Evolutionary conservation across 2,113 vertebrate genomes (phyloP).

Genomic region (Camelus dromedarius): DNA sequence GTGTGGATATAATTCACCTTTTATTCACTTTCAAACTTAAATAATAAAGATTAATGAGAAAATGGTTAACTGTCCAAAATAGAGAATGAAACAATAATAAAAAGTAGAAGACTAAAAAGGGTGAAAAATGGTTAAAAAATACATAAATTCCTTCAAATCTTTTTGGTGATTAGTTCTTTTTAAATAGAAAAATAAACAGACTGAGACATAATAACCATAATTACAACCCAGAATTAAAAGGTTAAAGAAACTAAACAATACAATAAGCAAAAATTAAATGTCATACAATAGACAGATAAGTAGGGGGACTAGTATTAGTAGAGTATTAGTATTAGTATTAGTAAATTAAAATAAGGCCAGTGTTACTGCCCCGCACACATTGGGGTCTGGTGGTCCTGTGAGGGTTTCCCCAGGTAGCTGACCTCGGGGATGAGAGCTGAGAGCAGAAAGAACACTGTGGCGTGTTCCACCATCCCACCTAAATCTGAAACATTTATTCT

Average conservation of each 20-base stretch:
- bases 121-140: neutral
- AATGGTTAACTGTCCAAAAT: constrained; percentile 10
- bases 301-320: neutral
- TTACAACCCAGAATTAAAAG: constrained; percentile 42
- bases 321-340: neutral
- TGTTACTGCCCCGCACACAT: neutral
- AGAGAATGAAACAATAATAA: neutral
- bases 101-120: neutral
- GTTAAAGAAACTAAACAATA: neutral
- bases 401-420: neutral
- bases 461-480: too few relatives aligned
- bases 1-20: neutral
- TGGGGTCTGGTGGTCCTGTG: neutral
- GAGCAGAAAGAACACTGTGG: neutral
- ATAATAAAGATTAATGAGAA: neutral
- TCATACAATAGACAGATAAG: neutral
- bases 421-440: neutral
- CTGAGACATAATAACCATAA: neutral
- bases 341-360: neutral
- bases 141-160: neutral
- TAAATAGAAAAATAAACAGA: constrained; percentile 34
- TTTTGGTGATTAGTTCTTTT: constrained; percentile 2
- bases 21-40: neutral
- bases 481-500: neutral
- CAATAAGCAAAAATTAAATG: neutral